These are phyloP conservation scores for Chascanopsetta lugubris DNA, from an alignment of 2,113 vertebrate species.

Conservation along the genomic window DNA sequence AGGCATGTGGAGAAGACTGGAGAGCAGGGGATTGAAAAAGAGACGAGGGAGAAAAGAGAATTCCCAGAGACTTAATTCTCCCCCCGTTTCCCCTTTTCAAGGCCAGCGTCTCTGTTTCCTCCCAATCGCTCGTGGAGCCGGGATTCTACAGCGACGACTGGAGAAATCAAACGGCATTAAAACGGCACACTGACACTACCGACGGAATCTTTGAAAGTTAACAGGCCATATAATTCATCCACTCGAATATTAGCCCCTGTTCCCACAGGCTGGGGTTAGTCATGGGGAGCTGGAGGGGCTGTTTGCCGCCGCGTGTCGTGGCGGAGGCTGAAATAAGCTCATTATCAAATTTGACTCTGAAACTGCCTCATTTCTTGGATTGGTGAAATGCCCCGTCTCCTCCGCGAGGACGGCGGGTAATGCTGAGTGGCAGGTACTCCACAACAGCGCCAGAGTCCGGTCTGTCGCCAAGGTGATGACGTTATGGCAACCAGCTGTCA, in stretches of 20 bases:
- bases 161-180: slow-evolving; percentile 47
- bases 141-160: slow-evolving; percentile 22
- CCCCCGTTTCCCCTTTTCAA: slow-evolving; percentile 36
- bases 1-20: slow-evolving; percentile 27
- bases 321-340: slow-evolving; percentile 74
- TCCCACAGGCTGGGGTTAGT: slow-evolving; percentile 58
- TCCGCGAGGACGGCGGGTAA: slow-evolving; percentile 69
- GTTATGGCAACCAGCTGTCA: slow-evolving; percentile 71
- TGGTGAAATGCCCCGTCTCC: slow-evolving; percentile 75
- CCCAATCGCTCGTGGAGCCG: slow-evolving; percentile 36
- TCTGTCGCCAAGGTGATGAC: slow-evolving; percentile 74
- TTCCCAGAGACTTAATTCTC: slow-evolving; percentile 57
- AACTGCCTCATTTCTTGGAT: slow-evolving; percentile 77
- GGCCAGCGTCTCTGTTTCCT: slow-evolving; percentile 29
- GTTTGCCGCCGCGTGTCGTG: slow-evolving; percentile 45
- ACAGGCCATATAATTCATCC: slow-evolving; percentile 76
- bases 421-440: slow-evolving; percentile 78
- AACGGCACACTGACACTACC: slow-evolving; percentile 57
- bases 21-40: slow-evolving; percentile 33
- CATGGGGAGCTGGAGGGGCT: slow-evolving; percentile 42
- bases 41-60: slow-evolving; percentile 42
- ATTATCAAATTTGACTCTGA: slow-evolving; percentile 79
- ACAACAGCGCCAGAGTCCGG: slow-evolving; percentile 65
- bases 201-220: slow-evolving; percentile 74
- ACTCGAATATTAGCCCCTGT: slow-evolving; percentile 63